Base-by-base conservation (phyloP, 1,140 invertebrate species). In the Tetragnatha versicolor region DNA sequence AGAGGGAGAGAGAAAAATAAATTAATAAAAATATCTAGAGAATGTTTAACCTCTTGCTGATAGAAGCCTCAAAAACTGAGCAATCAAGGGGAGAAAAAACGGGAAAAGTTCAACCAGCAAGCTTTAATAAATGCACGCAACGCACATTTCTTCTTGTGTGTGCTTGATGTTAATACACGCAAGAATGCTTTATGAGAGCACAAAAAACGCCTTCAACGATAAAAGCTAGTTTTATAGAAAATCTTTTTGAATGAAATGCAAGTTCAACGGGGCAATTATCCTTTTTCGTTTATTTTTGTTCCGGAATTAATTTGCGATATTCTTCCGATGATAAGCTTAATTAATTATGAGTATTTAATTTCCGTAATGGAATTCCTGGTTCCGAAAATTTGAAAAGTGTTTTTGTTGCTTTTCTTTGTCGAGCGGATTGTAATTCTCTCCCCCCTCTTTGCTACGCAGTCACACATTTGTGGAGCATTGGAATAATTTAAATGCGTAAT, bases 21-120 rank as follows among this genome's bases (percentile, higher is more conserved):
- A 65, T 65, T 65, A 65, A 65, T 65, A 65, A 65, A 58, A 65
- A 65, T 65, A 65, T 65, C 61, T 25, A 45, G 42, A 22, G 39
- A 17, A 20, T 25, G 10, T 29, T 33, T 65, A 31, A 42, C 42
- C 42, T 47, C 20, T 20, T 20, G 61, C 27, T 65, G 37, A 65
- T 65, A 65, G 61, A 65, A 65, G 61, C 37, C 37, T 20, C 61
- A 22, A 42, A 17, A 42, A 45, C 22, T 5, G n/a, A n/a, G 6
- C 25, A n/a, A 27, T 14, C 22, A n/a, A 60, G 27, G 22, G 35
- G 17, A 45, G 37, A 65, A 53, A 27, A n/a, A n/a, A n/a, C n/a
- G n/a, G n/a, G n/a, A n/a, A n/a, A 12, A 65, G 37, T 65, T 65
- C 42, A 22, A 31, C 22, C n/a, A n/a, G n/a, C 39, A 17, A 25